Evolutionary conservation across 1,140 invertebrate genomes (phyloP).

Genomic region (Babylonia areolata): DNA sequence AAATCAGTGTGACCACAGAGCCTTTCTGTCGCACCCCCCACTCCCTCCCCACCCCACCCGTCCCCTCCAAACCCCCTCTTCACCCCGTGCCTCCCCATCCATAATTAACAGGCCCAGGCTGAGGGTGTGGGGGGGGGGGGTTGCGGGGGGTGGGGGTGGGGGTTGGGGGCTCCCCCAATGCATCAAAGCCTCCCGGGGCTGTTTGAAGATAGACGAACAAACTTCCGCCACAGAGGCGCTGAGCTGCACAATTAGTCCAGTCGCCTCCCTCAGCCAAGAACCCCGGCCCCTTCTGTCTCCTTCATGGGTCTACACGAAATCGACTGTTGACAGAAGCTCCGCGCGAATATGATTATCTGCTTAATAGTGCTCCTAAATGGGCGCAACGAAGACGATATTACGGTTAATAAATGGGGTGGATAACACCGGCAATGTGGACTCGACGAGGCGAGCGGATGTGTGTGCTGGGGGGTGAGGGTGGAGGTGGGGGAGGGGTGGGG

Average conservation of each 20-base stretch:
- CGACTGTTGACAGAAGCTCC: constrained; percentile 32
- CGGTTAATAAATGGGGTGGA: constrained; percentile 31
- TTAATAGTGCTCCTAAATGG: constrained; percentile 33
- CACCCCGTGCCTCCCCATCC: not conserved
- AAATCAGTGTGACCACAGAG: constrained; percentile 16
- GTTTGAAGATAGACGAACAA: constrained; percentile 42
- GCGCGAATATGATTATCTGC: constrained; percentile 41
- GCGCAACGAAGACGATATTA: constrained; percentile 32
- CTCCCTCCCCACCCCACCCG: too few species aligned
- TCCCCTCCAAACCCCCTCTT: too few species aligned
- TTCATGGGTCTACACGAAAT: constrained; percentile 28
- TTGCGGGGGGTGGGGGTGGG: not conserved
- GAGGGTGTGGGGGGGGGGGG: not conserved
- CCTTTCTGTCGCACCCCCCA: not conserved
- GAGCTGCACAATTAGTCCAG: constrained; percentile 24
- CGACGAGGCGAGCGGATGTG: constrained; percentile 16
- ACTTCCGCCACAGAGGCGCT: constrained; percentile 30
- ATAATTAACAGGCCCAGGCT: constrained; percentile 25
- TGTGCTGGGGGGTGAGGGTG: too few species aligned
- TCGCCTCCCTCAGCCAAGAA: not conserved
- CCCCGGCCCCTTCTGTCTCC: not conserved
- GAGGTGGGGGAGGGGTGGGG: not conserved
- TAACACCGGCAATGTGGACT: constrained; percentile 23
- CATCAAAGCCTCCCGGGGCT: constrained; percentile 34
- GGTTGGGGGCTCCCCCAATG: constrained; percentile 7